These are phyloP conservation scores for Stichopus chloronotus DNA, from an alignment of 35 echinoderm and acorn worm species.

Conservation along the genomic window DNA sequence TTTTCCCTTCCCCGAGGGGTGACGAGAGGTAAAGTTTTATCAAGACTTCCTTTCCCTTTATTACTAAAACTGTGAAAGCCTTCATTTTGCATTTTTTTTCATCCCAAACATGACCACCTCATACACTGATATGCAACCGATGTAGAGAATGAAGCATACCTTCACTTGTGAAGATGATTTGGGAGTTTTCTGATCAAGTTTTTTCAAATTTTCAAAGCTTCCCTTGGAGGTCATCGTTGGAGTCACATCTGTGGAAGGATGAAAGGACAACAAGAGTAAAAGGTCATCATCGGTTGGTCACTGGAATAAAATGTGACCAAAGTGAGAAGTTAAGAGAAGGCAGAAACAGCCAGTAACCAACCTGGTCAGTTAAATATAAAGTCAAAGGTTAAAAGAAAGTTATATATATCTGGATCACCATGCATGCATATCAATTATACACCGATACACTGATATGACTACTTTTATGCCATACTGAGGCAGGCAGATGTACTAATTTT, in stretches of 20 bases:
- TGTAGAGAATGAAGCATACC: constrained; percentile 22
- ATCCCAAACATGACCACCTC: no score
- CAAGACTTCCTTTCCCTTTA: no score
- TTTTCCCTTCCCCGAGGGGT: no score
- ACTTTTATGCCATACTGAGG: no score
- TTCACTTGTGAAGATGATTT: constrained; percentile 66
- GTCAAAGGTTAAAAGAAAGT: background rate
- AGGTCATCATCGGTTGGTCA: background rate
- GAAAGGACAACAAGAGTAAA: background rate
- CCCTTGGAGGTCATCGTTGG: constrained; percentile 65
- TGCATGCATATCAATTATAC: no score
- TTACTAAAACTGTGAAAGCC: no score
- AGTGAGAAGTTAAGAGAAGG: background rate
- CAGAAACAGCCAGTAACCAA: background rate
- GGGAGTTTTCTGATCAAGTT: constrained; percentile 61
- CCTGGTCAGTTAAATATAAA: background rate
- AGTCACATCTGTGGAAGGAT: constrained; percentile 28
- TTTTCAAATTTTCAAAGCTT: constrained; percentile 86
- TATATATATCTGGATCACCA: no score
- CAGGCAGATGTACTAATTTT: no score
- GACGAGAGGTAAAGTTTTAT: no score
- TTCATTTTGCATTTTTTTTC: no score
- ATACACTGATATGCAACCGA: no score
- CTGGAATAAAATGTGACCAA: background rate
- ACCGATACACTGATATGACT: no score